Evolutionary conservation across 1,140 invertebrate genomes (phyloP).

Genomic region (Caenorhabditis tropicalis): DNA sequence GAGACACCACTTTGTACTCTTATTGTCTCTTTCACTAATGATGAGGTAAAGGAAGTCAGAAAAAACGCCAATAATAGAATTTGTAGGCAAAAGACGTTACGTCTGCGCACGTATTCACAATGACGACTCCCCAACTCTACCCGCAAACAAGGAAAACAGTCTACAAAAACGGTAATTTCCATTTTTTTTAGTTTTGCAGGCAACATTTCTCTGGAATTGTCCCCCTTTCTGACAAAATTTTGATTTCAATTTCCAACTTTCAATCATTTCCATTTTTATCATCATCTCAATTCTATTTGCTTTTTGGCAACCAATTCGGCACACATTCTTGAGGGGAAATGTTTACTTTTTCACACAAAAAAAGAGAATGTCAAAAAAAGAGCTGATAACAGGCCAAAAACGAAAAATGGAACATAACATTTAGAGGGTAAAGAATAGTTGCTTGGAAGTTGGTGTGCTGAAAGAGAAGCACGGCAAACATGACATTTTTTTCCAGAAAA

Average conservation of each 20-base stretch:
- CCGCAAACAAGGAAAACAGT: slow-evolving; percentile 41
- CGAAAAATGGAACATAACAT: not conserved
- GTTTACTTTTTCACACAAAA: not conserved
- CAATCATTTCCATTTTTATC: slow-evolving; percentile 41
- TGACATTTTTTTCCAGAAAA: no score
- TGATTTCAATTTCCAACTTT: not conserved
- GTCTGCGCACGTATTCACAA: slow-evolving; percentile 39
- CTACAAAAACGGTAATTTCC: slow-evolving; percentile 23
- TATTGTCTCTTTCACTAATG: not conserved
- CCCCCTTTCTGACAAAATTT: not conserved
- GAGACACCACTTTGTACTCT: slow-evolving; percentile 3
- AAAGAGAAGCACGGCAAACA: no score
- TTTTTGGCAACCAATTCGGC: slow-evolving; percentile 18
- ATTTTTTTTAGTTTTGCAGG: not conserved
- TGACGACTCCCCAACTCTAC: slow-evolving; percentile 33
- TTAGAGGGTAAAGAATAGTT: no score
- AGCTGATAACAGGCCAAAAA: not conserved
- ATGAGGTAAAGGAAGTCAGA: not conserved
- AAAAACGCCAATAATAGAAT: not conserved
- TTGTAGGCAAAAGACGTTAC: slow-evolving; percentile 42
- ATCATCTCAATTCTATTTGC: slow-evolving; percentile 15
- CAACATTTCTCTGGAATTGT: not conserved
- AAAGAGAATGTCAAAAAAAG: not conserved
- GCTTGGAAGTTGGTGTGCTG: no score
- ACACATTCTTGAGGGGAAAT: slow-evolving; percentile 19